phyloP scores from a whole-genome alignment of 2,888 invertebrate genomes.

The Augochlorella aurata region DNA sequence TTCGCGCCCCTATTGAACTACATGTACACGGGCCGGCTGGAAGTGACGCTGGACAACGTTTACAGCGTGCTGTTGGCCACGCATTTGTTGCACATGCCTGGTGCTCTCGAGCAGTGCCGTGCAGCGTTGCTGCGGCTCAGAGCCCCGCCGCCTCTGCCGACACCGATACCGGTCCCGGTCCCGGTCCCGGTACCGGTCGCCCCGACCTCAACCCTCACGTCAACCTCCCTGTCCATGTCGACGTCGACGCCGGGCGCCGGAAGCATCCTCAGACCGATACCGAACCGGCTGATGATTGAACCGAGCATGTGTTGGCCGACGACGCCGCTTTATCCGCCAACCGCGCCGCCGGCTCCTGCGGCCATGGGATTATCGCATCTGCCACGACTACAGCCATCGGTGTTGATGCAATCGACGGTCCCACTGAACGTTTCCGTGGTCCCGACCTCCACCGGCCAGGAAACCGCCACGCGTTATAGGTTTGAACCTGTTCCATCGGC shows the following conservation, averaged over 20 bases:
- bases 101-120: constrained; percentile 87
- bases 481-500: constrained; percentile 41
- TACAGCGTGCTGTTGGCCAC: constrained; percentile 88
- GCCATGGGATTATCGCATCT: constrained; percentile 74
- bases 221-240: constrained; percentile 68
- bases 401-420: constrained; percentile 63
- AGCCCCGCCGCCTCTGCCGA: constrained; percentile 76
- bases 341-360: constrained; percentile 64
- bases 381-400: constrained; percentile 71
- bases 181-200: constrained; percentile 60
- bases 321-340: constrained; percentile 59
- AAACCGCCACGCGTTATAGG: constrained; percentile 66
- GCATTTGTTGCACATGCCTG: constrained; percentile 89
- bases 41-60: constrained; percentile 87
- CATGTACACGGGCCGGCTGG: constrained; percentile 89
- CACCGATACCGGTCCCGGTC: constrained; percentile 71
- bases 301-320: constrained; percentile 75
- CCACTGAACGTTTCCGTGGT: constrained; percentile 72
- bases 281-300: constrained; percentile 76
- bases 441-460: constrained; percentile 66
- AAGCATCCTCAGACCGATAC: constrained; percentile 77
- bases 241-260: constrained; percentile 63
- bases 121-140: constrained; percentile 84
- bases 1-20: constrained; percentile 88
- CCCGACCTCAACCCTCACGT: constrained; percentile 67